Evolutionary conservation across 2,797 vertebrate genomes (phyloP), one percentile per base, ranked within the genome.

Genomic region (Sebastes diaconus): DNA sequence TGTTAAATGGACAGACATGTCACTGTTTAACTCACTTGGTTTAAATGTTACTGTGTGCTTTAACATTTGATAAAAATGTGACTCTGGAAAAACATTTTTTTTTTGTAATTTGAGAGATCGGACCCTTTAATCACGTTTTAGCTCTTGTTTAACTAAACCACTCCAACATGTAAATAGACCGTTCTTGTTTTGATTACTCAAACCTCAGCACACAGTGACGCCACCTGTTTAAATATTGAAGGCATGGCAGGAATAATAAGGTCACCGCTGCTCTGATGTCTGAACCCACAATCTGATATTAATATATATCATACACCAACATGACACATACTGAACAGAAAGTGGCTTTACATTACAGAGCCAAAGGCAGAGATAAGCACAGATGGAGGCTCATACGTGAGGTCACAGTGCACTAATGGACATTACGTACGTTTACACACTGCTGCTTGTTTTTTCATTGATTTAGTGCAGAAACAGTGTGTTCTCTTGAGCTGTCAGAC

Each of bases 191-290:
- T 65, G 32, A 67, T 46, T 30, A 36, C 6, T 18, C 68, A 71
- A 79, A 83, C 74, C 57, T 74, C 58, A n/a, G 66, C 32, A 6
- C 61, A 12, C 59, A 30, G 34, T 18, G 55, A 20, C 8, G 3
- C 5, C 75, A 58, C 59, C 60, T 75, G 64, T 87, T 91, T 82
- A 58, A 87, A 89, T 77, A 89, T 73, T 84, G 50, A 82, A 82
- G 68, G 29, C 36, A 20, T 1, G 3, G 10, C 58, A 67, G 46
- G 69, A 70, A 46, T 63, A 75, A 77, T 42, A 46, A 85, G 77
- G 70, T 83, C 72, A 30, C 59, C 14, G 77, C 70, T 58, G 67
- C 55, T 61, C 24, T 74, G n/a, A 25, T 20, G 29, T 32, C 61
- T 71, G 16, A 67, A 27, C 61, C 20, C 58, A 65, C 46, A 27